These are phyloP conservation scores for Bemisia tabaci DNA, from an alignment of 1,140 invertebrate genomes.

Conservation along the genomic window DNA sequence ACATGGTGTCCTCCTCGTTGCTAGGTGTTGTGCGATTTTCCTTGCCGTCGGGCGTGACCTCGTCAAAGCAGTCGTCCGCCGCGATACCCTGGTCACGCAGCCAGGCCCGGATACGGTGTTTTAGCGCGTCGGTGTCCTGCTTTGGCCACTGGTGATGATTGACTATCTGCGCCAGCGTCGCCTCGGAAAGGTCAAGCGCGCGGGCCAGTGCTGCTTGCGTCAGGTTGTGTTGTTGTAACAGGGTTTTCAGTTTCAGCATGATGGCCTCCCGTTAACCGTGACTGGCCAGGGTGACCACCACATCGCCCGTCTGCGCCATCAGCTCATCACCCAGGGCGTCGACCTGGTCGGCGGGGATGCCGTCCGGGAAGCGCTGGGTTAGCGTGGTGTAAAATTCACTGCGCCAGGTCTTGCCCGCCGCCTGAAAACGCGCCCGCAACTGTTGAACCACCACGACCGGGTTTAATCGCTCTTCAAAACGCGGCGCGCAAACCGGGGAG, in stretches of 20 bases:
- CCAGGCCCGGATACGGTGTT: too few species aligned
- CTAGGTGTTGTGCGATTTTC: too few species aligned
- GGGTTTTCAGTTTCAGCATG: conserved; percentile 2
- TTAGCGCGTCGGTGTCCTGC: too few species aligned
- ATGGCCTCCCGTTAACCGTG: conserved; percentile 3
- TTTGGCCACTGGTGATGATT: too few species aligned
- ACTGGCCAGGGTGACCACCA: conserved; percentile 1
- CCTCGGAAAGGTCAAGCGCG: neutral
- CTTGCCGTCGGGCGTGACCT: too few species aligned
- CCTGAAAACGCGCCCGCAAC: neutral
- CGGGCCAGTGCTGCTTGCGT: neutral
- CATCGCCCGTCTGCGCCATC: neutral
- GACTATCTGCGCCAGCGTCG: too few species aligned
- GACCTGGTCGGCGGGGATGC: conserved; percentile 1
- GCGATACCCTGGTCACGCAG: too few species aligned
- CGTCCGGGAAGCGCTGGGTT: conserved; percentile 3
- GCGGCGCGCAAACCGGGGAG: too few species aligned
- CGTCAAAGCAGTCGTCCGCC: too few species aligned
- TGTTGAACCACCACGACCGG: too few species aligned
- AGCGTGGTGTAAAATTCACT: conserved; percentile 3
- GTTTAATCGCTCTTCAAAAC: too few species aligned
- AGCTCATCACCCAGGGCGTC: conserved; percentile 2
- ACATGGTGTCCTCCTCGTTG: too few species aligned
- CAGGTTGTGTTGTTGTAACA: conserved; percentile 3
- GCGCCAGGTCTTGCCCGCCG: conserved; percentile 2